These are phyloP conservation scores for Choristoneura rosaceana DNA, from an alignment of 2,888 invertebrate genomes.

Conservation along the genomic window DNA sequence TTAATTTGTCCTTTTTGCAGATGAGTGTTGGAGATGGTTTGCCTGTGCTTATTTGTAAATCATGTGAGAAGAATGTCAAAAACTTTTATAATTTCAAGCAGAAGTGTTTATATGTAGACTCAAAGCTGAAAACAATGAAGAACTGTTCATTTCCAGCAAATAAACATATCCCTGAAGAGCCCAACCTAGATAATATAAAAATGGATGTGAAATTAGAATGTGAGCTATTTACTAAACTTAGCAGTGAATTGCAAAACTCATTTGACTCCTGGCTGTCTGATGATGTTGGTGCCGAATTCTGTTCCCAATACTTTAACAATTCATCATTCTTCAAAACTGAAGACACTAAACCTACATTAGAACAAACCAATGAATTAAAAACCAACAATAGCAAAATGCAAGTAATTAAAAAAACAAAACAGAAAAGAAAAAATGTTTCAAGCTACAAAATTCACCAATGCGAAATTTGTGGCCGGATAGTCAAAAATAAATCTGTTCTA, in stretches of 20 bases:
- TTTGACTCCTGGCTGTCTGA: conserved; percentile 40
- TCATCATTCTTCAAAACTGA: conserved; percentile 12
- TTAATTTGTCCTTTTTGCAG: conserved; percentile 43
- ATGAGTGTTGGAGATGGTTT: conserved; percentile 49
- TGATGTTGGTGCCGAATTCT: conserved; percentile 28
- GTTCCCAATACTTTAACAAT: conserved; percentile 27
- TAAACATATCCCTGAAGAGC: conserved; percentile 16
- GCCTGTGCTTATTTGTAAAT: conserved; percentile 50
- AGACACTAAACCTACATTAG: conserved; percentile 13
- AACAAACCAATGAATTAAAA: not conserved
- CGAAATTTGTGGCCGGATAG: conserved; percentile 54
- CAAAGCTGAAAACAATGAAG: conserved; percentile 32
- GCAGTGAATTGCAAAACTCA: conserved; percentile 25
- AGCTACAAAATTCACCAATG: conserved; percentile 46
- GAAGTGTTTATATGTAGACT: conserved; percentile 50
- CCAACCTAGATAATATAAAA: conserved; percentile 23
- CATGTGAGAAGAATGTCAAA: conserved; percentile 52
- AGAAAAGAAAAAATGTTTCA: conserved; percentile 1
- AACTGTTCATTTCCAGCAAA: not conserved
- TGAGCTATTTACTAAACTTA: conserved; percentile 37
- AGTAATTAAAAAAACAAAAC: not conserved
- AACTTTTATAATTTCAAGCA: conserved; percentile 56
- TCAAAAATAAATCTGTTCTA: conserved; percentile 49
- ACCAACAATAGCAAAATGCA: not conserved
- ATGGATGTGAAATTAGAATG: conserved; percentile 37